phyloP scores from a whole-genome alignment of 30 jellyfish, hydroid and myxozoan genomes.

The Turritopsis rubra region DNA sequence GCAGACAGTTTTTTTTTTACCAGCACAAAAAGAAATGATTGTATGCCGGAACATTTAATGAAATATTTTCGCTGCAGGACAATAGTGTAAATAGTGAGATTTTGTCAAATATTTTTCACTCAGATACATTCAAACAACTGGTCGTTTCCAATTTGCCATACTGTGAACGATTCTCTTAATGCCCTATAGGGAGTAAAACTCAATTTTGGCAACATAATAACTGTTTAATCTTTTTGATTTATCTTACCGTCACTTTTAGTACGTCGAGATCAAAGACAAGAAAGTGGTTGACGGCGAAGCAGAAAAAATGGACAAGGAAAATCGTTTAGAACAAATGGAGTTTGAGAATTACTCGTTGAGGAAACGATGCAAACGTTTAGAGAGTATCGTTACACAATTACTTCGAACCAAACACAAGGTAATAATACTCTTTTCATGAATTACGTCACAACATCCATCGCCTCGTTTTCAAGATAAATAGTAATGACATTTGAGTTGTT shows the following conservation, averaged over 20 bases:
- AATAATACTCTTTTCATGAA: not conserved
- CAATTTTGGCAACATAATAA: too few species aligned
- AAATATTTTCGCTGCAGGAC: not conserved
- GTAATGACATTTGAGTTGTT: too few species aligned
- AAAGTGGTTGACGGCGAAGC: not conserved
- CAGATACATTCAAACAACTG: not conserved
- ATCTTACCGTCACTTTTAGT: not conserved
- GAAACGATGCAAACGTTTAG: constrained; percentile 33
- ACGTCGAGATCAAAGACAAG: not conserved
- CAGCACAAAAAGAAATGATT: not conserved
- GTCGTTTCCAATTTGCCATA: not conserved
- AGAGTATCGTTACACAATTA: constrained; percentile 29
- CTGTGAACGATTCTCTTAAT: not conserved
- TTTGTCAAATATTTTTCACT: too few species aligned
- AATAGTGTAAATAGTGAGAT: too few species aligned
- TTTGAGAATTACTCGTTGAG: constrained; percentile 23
- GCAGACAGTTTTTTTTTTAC: not conserved
- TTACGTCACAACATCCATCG: too few species aligned
- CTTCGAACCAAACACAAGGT: constrained; percentile 11
- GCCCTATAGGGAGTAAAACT: not conserved
- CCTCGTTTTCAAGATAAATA: too few species aligned
- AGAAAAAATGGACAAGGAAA: not conserved
- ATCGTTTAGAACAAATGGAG: constrained; percentile 27
- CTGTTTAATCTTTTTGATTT: too few species aligned
- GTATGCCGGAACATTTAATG: not conserved